Conservation (phyloP, 2,888 invertebrate genomes). For the Chaetogeoica ovagalla region DNA sequence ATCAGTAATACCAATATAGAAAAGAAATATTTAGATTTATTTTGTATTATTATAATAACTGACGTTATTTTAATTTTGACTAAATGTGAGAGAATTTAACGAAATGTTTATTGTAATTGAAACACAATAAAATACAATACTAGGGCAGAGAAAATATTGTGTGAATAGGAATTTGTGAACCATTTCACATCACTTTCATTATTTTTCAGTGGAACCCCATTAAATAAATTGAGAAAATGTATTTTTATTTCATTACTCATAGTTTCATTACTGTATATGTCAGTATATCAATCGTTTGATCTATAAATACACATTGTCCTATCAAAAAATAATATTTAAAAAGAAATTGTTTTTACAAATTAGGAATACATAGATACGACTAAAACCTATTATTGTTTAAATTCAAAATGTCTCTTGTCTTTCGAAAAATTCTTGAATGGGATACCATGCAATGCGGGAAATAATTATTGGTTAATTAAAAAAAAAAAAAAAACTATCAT, state of each 20-base stretch:
- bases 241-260: too few species aligned
- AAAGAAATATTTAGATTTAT: background rate
- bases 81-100: background rate
- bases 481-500: conserved; percentile 1
- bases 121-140: background rate
- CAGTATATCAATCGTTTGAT: background rate
- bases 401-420: conserved; percentile 50
- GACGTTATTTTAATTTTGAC: conserved; percentile 1
- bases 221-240: background rate
- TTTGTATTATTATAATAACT: background rate
- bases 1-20: background rate
- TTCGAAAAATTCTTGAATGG: background rate
- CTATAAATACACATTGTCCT: too few species aligned
- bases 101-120: background rate
- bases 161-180: too few species aligned
- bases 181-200: background rate
- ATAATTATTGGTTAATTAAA: conserved; percentile 3
- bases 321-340: background rate
- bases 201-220: background rate
- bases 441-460: conserved; percentile 15
- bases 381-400: conserved; percentile 14
- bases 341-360: background rate
- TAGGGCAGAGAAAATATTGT: background rate
- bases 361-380: background rate
- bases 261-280: too few species aligned